phyloP scores from a whole-genome alignment of 2,888 invertebrate genomes.

The Caenorhabditis becei region DNA sequence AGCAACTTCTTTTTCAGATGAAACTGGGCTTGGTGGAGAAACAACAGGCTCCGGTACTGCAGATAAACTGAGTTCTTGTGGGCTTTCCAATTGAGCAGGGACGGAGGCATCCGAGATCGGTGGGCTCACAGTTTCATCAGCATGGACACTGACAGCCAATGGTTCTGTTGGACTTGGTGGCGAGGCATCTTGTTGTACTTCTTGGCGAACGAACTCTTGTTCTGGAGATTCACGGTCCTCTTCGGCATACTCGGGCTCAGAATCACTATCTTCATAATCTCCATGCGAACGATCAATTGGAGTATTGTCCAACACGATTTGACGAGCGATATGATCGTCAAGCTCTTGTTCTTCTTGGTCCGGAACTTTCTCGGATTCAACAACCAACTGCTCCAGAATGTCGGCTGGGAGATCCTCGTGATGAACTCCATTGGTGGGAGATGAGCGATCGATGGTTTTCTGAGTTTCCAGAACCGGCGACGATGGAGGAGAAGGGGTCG shows the following conservation, averaged over 20 bases:
- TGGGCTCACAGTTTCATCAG: slow-evolving; percentile 3
- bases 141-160: slow-evolving; percentile 4
- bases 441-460: slow-evolving; percentile 30
- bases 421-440: slow-evolving; percentile 13
- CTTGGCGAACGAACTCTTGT: slow-evolving; percentile 4
- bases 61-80: slow-evolving; percentile 1
- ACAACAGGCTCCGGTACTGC: background rate
- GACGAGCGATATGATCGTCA: slow-evolving; percentile 15
- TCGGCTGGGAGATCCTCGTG: slow-evolving; percentile 13
- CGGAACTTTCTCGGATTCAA: slow-evolving; percentile 22
- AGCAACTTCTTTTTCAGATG: background rate
- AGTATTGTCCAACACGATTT: slow-evolving; percentile 28
- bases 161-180: slow-evolving; percentile 27
- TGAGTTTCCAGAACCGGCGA: slow-evolving; percentile 48
- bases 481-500: slow-evolving; percentile 22
- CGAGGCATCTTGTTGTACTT: background rate
- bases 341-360: slow-evolving; percentile 26
- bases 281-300: slow-evolving; percentile 22
- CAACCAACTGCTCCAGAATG: slow-evolving; percentile 13
- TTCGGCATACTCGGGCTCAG: slow-evolving; percentile 65
- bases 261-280: slow-evolving; percentile 48
- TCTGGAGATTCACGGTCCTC: slow-evolving; percentile 52
- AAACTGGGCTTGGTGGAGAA: background rate
- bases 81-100: background rate
- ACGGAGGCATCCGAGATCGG: background rate